Evolutionary conservation across 2,797 vertebrate species (phyloP), one percentile per base, ranked within the genome.

Genomic region (Semaprochilodus insignis): DNA sequence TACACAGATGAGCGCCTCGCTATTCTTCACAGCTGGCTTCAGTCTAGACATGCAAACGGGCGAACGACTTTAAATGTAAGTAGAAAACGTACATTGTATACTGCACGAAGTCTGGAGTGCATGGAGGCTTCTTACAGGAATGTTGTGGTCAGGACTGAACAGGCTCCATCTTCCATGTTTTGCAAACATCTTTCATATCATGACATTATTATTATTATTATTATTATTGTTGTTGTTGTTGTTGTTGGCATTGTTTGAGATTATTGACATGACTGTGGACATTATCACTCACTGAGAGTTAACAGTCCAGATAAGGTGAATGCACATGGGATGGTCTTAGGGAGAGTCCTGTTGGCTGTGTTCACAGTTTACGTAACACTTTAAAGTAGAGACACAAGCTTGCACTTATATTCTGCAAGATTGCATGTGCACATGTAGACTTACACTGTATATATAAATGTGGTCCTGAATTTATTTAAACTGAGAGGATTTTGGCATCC

Each of bases 21-120:
- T 75, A 55, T 82, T 80, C 55, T 69, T 62, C 63, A 14, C 85
- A 69, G 72, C 75, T 81, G 71, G 55, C 1, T 81, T 72, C 81
- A 71, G 48, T 78, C 52, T 83, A 78, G 84, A 86, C 80, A 86
- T 82, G 79, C 78, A 77, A 83, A 77, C 76, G 78, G 63, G 52
- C 77, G 63, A 31, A 72, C 55, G 66, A 40, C 34, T 86, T 80
- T 87, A 81, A 86, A 82, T 73, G 88, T 89, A 80, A 89, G 86
- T 87, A 86, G 14, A n/a, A 52, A 51, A 21, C 11, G 62, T 19
- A 2, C 40, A 44, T 44, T 6, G 5, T 10, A 7, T 2, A 63
- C 6, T 23, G 44, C 16, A 31, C 54, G 13, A 16, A 52, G 4
- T 8, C 48, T 8, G 48, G 40, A 6, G 31, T 21, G 51, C 23